Evolutionary conservation across 2,797 vertebrate genomes (phyloP).

Genomic region (Pelobates cultripes): DNA sequence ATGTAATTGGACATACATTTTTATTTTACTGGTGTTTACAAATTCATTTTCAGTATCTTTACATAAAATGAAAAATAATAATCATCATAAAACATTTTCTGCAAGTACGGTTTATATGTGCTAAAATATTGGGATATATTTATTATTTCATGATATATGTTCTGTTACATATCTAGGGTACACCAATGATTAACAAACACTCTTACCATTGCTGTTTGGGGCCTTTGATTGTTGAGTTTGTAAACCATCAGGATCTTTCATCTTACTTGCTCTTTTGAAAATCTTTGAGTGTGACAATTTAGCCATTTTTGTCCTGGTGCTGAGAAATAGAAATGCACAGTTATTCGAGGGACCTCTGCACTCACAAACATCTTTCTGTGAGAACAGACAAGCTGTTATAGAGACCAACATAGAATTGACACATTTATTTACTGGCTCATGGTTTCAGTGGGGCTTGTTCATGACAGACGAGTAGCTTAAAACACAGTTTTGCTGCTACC

Average conservation of each 20-base stretch:
- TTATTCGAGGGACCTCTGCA: constrained; percentile 38
- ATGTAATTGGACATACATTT: no score
- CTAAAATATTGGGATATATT: no score
- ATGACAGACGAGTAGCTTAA: constrained; percentile 63
- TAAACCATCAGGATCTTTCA: background rate
- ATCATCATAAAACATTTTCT: no score
- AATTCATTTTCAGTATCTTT: no score
- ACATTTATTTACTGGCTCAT: constrained; percentile 60
- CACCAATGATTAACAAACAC: background rate
- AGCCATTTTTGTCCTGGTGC: background rate
- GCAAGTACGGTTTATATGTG: no score
- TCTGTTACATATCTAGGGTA: no score
- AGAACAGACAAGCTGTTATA: constrained; percentile 38
- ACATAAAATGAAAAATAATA: no score
- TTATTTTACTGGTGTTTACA: no score
- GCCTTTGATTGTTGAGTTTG: background rate
- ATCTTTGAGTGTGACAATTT: background rate
- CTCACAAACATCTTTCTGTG: constrained; percentile 46
- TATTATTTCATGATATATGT: no score
- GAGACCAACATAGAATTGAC: constrained; percentile 51
- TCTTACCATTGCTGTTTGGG: background rate
- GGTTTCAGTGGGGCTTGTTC: constrained; percentile 57
- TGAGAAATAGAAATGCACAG: constrained; percentile 24
- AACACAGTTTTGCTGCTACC: constrained; percentile 56
- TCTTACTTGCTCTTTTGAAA: constrained; percentile 31